phyloP scores from a whole-genome alignment of 2,113 vertebrate species.

The Plecturocebus donacophilus region DNA sequence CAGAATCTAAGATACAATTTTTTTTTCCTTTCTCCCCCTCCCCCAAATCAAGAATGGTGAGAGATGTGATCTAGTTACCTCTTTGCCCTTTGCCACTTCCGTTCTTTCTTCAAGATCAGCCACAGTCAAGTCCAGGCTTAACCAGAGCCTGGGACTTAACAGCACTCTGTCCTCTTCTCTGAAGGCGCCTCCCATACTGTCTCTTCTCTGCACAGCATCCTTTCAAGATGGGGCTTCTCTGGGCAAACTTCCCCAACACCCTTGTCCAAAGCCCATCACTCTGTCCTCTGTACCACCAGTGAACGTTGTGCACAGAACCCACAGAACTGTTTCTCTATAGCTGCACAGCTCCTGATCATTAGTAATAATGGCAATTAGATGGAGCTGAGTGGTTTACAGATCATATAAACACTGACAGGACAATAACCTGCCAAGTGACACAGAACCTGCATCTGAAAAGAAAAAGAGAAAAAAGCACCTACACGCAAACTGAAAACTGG shows the following conservation, averaged over 20 bases:
- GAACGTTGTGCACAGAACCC: not conserved
- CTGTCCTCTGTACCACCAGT: not conserved
- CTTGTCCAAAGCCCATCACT: not conserved
- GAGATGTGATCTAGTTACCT: too few relatives aligned
- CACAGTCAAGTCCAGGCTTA: accelerated
- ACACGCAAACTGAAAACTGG: not conserved
- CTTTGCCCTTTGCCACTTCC: accelerated
- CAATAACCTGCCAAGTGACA: not conserved
- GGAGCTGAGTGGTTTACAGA: too few relatives aligned
- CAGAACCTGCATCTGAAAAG: not conserved
- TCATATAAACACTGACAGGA: not conserved
- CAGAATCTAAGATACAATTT: not conserved
- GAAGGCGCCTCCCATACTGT: not conserved
- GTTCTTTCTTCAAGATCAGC: not conserved
- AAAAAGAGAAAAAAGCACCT: not conserved
- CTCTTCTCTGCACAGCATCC: not conserved
- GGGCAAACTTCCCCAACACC: not conserved
- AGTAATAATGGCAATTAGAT: not conserved
- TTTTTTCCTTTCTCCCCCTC: accelerated
- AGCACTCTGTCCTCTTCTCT: not conserved
- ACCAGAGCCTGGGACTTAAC: not conserved
- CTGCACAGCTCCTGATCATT: accelerated
- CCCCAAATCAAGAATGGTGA: accelerated
- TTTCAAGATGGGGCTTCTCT: not conserved
- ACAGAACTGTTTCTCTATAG: not conserved